A percentile compares a stretch with the other conserved stretches of the same genome.
These are phyloP conservation scores for Caenorhabditis tropicalis DNA, from an alignment of 1,140 invertebrate genomes.

Conservation along the genomic window DNA sequence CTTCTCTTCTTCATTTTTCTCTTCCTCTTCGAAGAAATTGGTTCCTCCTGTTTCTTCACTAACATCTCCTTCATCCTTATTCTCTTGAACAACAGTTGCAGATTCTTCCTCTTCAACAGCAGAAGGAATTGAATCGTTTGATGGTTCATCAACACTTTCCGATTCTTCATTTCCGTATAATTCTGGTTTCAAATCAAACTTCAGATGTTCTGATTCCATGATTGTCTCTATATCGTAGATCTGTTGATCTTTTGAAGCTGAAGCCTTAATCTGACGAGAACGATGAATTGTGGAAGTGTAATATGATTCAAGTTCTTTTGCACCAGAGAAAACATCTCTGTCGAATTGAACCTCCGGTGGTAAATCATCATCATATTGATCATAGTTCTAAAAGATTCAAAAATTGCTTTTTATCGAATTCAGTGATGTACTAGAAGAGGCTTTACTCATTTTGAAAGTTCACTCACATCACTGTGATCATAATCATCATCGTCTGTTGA, in stretches of 20 bases:
- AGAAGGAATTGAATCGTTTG: not conserved
- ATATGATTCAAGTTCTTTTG: slow-evolving; percentile 45
- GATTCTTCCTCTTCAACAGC: not conserved
- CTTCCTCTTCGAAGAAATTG: slow-evolving; percentile 36
- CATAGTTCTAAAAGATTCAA: slow-evolving; percentile 45
- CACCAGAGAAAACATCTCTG: slow-evolving; percentile 53
- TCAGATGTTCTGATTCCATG: slow-evolving; percentile 51
- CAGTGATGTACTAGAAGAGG: no score
- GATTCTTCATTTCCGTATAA: slow-evolving; percentile 15
- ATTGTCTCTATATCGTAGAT: slow-evolving; percentile 50
- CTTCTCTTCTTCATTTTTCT: slow-evolving; percentile 39
- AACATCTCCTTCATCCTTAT: slow-evolving; percentile 30
- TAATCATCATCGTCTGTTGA: slow-evolving; percentile 45
- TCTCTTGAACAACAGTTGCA: slow-evolving; percentile 1
- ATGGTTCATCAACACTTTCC: not conserved
- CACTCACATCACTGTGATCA: slow-evolving; percentile 54
- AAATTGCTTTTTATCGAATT: no score
- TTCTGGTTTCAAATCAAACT: slow-evolving; percentile 55
- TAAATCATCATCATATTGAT: slow-evolving; percentile 54
- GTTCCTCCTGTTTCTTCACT: slow-evolving; percentile 7
- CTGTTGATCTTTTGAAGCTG: slow-evolving; percentile 44
- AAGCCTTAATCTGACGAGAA: slow-evolving; percentile 45
- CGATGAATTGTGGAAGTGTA: slow-evolving; percentile 34
- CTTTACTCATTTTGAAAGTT: no score
- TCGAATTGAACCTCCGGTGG: slow-evolving; percentile 58